Evolutionary conservation across 2,797 vertebrate genomes (phyloP), one percentile per base, ranked within the genome.

Genomic region (Balearica regulorum): DNA sequence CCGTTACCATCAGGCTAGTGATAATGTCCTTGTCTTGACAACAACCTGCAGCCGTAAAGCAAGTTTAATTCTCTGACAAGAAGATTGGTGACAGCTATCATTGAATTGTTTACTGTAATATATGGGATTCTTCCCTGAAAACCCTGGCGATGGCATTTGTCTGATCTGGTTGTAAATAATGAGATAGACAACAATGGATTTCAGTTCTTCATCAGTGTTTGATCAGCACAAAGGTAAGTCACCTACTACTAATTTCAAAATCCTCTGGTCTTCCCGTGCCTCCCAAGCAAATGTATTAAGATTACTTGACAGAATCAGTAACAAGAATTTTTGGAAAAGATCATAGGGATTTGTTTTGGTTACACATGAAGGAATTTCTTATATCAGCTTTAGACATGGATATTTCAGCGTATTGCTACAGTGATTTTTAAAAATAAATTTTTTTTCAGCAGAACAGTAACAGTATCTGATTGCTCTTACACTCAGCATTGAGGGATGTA

Each of bases 171-270:
- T 93, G 62, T 91, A 78, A 94, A 95, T 79, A 83, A 92, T 96
- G 93, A 97, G 90, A 92, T 94, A 97, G 84, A 94, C 87, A 72
- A 91, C 87, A 91, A 99, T 99, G 99, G 99, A 99, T 98, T 99
- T 99, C 97, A 98, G 98, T 97, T 96, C 98, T 68, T 98, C 98
- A 4, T 98, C 98, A 37, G 97, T 98, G 80, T 99, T 99, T 93
- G 98, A 98, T 97, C 98, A 98, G 92, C 98, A 98, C 46, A 98
- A 98, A 98, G 99, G 99, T 99, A 98, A 98, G 98, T 66, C 61
- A 68, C 19, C 60, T 82, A 87, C 71, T 46, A 35, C 76, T 94
- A 76, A 93, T 97, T 92, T 93, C 68, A 89, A 94, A 87, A 95
- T 87, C 49, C 14, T 93, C 60, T 13, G 29, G 53, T 82, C 37